Base-by-base conservation (phyloP, 92 coral and sea anemone species). In the Bergia puertoricense region DNA sequence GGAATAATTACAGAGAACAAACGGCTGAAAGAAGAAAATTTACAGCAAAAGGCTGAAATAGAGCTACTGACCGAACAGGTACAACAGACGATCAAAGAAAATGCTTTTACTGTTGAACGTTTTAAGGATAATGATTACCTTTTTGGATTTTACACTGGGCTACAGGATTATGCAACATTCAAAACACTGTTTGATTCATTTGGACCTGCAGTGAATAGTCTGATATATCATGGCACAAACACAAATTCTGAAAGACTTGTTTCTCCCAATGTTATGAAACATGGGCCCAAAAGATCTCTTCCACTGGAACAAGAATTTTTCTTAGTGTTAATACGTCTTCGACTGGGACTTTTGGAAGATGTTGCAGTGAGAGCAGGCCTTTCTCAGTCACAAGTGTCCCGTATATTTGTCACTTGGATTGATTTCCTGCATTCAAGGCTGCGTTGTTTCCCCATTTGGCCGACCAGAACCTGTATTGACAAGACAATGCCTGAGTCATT, bases 271-370 rank as follows among this genome's bases (percentile, higher is more conserved):
- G 69, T 36, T 79, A 44, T 79, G 23, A 94, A 91, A 77, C 92
- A 80, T 90, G 93, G 92, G 67, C 91, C 88, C 16, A 94, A 86
- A 76, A 92, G 94, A 84, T 85, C 87, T 15, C 89, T 88, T 91
- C 59, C 85, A 18, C 89, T 85, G 48, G 91, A 94, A 68, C 93
- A 92, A 79, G 94, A 94, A 38, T 88, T 93, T 23, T 92, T 92
- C 88, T 56, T 90, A 66, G 91, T 89, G 2, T 86, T 90, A 72
- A 86, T 86, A 11, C 86, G 89, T 30, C 91, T 89, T 73, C 80
- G 88, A 30, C 84, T 90, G 59, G 96, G 96, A 67, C 93, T 94
- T 75, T 76, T 88, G 67, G 90, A 88, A 84, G 94, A 89, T 73
- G 78, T 93, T 15, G 92, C 91, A 0, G 91, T 41, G 45, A 91